phyloP scores from a whole-genome alignment of 2,888 invertebrate genomes.

The Helicoverpa assulta region DNA sequence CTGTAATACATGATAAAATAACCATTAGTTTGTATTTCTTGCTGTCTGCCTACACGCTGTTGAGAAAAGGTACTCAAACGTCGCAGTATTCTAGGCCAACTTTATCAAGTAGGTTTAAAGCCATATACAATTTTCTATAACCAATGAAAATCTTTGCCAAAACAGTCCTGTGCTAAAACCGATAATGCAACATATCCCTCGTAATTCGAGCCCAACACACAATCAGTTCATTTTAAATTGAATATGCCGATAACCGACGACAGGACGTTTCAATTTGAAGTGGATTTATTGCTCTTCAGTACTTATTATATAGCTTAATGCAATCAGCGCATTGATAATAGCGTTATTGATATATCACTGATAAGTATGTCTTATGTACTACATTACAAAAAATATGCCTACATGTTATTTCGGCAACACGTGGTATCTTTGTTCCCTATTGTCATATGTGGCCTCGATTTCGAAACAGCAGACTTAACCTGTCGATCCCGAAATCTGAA shows the following conservation, averaged over 20 bases:
- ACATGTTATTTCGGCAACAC: slow-evolving; percentile 10
- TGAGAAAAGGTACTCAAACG: slow-evolving; percentile 51
- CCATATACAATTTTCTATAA: slow-evolving; percentile 20
- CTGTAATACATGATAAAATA: slow-evolving; percentile 29
- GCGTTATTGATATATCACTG: slow-evolving; percentile 31
- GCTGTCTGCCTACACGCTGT: slow-evolving; percentile 52
- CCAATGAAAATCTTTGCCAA: slow-evolving; percentile 2
- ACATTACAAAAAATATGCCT: slow-evolving; percentile 10
- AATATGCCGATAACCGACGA: slow-evolving; percentile 26
- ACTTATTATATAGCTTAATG: slow-evolving; percentile 33
- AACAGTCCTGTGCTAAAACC: slow-evolving; percentile 37
- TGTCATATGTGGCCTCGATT: slow-evolving; percentile 50
- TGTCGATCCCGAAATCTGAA: slow-evolving; percentile 44
- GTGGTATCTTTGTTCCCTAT: slow-evolving; percentile 25
- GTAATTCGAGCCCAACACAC: slow-evolving; percentile 26
- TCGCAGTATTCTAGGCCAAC: slow-evolving; percentile 19
- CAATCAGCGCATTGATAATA: slow-evolving; percentile 52
- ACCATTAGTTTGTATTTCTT: slow-evolving; percentile 37
- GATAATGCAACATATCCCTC: slow-evolving; percentile 47
- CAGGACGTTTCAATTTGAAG: slow-evolving; percentile 49
- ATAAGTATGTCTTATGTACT: slow-evolving; percentile 22
- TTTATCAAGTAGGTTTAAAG: slow-evolving; percentile 10
- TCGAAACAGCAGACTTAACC: slow-evolving; percentile 45
- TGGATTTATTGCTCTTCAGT: slow-evolving; percentile 37
- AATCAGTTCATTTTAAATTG: slow-evolving; percentile 45